Evolutionary conservation across 2,113 vertebrate genomes (phyloP).

Genomic region (Sterna hirundo): DNA sequence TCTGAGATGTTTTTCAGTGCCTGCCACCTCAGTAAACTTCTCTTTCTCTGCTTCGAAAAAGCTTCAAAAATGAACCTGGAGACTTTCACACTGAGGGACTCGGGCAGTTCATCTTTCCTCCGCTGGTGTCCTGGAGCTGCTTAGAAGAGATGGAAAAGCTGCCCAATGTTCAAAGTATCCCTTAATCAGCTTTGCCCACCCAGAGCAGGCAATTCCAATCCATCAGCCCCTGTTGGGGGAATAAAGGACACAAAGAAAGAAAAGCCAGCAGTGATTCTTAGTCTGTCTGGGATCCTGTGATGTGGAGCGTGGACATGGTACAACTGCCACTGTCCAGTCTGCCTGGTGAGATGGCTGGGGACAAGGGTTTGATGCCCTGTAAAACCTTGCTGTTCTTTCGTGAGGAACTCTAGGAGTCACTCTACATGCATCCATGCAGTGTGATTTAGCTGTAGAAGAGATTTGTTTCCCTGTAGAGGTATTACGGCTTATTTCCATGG

Average conservation of each 20-base stretch:
- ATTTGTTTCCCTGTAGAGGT: background rate
- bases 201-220: background rate
- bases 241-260: background rate
- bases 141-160: background rate
- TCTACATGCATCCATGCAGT: no score
- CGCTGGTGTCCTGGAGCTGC: background rate
- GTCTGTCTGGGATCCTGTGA: background rate
- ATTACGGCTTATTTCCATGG: background rate
- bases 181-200: background rate
- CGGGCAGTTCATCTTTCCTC: background rate
- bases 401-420: background rate
- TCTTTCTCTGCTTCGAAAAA: background rate
- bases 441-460: background rate
- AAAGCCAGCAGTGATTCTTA: background rate
- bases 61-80: background rate
- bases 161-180: background rate
- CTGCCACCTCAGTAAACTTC: background rate
- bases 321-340: background rate
- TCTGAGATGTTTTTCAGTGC: background rate
- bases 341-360: background rate
- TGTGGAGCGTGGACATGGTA: rapidly evolving
- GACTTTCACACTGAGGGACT: background rate
- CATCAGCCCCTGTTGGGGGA: background rate
- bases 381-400: background rate
- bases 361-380: background rate